These are phyloP conservation scores for Chromoteleia sp. DNA, from an alignment of 2,888 invertebrate species.

Conservation along the genomic window DNA sequence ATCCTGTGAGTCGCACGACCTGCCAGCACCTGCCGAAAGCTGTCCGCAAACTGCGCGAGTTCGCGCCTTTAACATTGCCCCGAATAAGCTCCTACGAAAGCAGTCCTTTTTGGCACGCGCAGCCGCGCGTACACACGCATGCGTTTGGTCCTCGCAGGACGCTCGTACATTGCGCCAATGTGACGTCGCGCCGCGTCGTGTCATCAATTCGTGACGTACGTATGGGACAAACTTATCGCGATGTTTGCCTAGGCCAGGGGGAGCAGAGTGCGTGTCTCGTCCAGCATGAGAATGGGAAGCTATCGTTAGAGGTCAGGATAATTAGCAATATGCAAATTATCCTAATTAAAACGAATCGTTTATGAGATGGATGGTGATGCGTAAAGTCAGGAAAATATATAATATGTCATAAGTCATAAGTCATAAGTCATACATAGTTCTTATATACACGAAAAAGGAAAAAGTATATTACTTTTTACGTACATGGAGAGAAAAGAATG, in stretches of 20 bases:
- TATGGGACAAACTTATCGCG: conserved; percentile 20
- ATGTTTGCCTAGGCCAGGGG: conserved; percentile 7
- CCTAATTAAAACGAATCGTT: not conserved
- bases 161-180: conserved; percentile 56
- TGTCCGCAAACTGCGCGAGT: conserved; percentile 74
- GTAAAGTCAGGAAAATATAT: too few relatives aligned
- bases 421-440: too few relatives aligned
- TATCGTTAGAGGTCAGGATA: conserved; percentile 5
- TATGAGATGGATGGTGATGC: too few relatives aligned
- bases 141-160: conserved; percentile 49
- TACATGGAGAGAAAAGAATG: too few relatives aligned
- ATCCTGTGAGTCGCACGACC: conserved; percentile 25
- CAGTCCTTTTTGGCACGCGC: conserved; percentile 66
- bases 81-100: conserved; percentile 60
- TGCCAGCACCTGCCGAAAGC: conserved; percentile 55
- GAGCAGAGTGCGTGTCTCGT: not conserved
- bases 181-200: conserved; percentile 51
- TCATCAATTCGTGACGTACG: conserved; percentile 64
- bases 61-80: conserved; percentile 76
- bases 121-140: conserved; percentile 68
- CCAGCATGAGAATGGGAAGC: conserved; percentile 9
- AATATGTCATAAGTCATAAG: too few relatives aligned
- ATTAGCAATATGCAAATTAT: not conserved
- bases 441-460: too few relatives aligned
- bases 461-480: too few relatives aligned